These are phyloP conservation scores for Sebastes itinus DNA, from an alignment of 2,797 vertebrate species.

Conservation along the genomic window DNA sequence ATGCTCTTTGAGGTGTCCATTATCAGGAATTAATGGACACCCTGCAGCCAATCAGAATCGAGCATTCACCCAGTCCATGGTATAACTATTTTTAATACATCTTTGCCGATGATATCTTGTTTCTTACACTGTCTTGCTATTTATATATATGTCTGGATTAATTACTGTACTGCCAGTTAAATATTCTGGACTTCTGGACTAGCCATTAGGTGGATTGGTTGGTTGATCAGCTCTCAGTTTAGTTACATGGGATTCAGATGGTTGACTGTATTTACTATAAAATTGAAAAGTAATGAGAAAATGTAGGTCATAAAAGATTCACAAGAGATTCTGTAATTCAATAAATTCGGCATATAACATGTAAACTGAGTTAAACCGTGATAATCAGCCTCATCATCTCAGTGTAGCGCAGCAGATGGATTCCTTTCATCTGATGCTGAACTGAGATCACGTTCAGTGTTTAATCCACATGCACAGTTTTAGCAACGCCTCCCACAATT, in stretches of 20 bases:
- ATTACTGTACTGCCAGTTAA: not conserved
- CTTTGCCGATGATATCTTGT: not conserved
- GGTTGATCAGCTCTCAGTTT: not conserved
- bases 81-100: too few relatives aligned
- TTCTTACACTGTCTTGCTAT: not conserved
- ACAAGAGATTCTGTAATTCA: not conserved
- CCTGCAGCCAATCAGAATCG: too few relatives aligned
- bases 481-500: not conserved
- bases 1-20: too few relatives aligned
- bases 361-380: not conserved
- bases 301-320: not conserved
- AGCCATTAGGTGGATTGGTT: not conserved
- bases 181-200: not conserved
- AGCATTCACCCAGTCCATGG: too few relatives aligned
- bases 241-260: not conserved
- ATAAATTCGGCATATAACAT: rapidly evolving
- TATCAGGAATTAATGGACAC: too few relatives aligned
- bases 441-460: not conserved
- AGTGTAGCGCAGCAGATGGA: not conserved
- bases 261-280: not conserved
- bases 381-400: not conserved
- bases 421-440: not conserved
- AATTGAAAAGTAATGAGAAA: not conserved
- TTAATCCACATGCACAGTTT: not conserved
- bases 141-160: not conserved